These are phyloP conservation scores for Lynx canadensis DNA, from an alignment of 2,113 vertebrate species.

Conservation along the genomic window DNA sequence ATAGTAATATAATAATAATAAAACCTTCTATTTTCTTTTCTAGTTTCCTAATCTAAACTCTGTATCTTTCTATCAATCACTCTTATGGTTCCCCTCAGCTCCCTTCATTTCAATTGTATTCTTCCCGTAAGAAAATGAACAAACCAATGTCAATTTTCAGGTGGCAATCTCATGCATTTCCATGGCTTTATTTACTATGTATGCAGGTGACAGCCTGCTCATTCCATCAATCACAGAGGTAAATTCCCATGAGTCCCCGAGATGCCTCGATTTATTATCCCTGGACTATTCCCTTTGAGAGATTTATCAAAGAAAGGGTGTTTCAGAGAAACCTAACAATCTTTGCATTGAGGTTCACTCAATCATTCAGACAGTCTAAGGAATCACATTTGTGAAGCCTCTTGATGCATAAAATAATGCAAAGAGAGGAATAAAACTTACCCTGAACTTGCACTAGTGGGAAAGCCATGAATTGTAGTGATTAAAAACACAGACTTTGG, in stretches of 20 bases:
- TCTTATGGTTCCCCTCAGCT: conserved; percentile 49
- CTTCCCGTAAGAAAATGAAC: conserved; percentile 71
- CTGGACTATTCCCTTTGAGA: conserved; percentile 72
- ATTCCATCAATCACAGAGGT: conserved; percentile 67
- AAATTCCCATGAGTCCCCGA: conserved; percentile 68
- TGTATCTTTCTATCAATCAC: conserved; percentile 76
- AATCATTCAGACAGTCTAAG: conserved; percentile 74
- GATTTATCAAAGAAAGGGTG: conserved; percentile 75
- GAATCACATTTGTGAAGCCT: conserved; percentile 62
- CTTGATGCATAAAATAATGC: conserved; percentile 60
- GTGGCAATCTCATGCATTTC: conserved; percentile 63
- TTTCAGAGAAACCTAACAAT: conserved; percentile 75
- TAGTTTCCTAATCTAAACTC: conserved; percentile 68
- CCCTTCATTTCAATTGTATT: conserved; percentile 67
- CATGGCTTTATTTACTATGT: conserved; percentile 70
- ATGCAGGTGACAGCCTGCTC: conserved; percentile 62
- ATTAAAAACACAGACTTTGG: conserved; percentile 14
- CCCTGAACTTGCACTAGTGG: background rate
- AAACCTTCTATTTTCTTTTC: conserved; percentile 65
- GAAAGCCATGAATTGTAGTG: background rate
- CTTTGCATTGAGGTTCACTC: conserved; percentile 51
- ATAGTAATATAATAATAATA: conserved; percentile 65
- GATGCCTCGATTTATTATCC: conserved; percentile 70
- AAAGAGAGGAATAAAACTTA: conserved; percentile 44
- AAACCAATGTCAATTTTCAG: conserved; percentile 73